Base-by-base conservation (phyloP, 1,140 invertebrate species). In the Lordiphosa clarofinis region DNA sequence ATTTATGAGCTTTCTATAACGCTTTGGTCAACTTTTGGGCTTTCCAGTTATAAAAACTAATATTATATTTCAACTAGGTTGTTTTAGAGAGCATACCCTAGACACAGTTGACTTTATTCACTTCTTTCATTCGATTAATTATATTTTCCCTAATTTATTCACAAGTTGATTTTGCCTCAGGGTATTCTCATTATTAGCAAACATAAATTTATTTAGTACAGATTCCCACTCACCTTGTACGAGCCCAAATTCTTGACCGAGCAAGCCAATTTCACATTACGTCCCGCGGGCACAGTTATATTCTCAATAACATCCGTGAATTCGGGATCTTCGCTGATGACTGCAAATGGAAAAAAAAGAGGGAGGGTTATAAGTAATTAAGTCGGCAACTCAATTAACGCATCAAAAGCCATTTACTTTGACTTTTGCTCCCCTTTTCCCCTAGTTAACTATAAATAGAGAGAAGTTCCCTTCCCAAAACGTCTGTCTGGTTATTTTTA, bases 161-260 rank as follows among this genome's bases (percentile, higher is more conserved):
- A 36, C 28, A 46, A 15, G 37, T 48, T 13, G 9, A 5, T 36
- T 36, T 8, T 7, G 10, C 11, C 47, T 49, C 10, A 11, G 33
- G 35, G 47, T 28, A 13, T 36, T 49, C 19, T 11, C 35, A 37
- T 49, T 36, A 33, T 6, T 35, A 7, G 35, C 19, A 10, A 35
- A 19, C 28, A 31, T 31, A 8, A 3, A 31, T 31, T 31, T 31
- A 6, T 8, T 8, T 8, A 31, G 7, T 1, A 31, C 28, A 8
- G 6, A 31, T 31, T 8, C 28, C 5, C 10, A 86, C 84, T 79
- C 90, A 95, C 95, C 92, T 95, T 95, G 82, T 94, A 96, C 1
- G 93, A 92, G 59, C 95, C 96, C 11, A 97, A 91, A 89, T 97
- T 95, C 89, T 96, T 96, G 46, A 97, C 96, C 4, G 94, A 95